A percentile compares a stretch with the other conserved stretches of the same genome.
Evolutionary conservation across 2,888 invertebrate species (phyloP).

Genomic region (Agelastica alni): DNA sequence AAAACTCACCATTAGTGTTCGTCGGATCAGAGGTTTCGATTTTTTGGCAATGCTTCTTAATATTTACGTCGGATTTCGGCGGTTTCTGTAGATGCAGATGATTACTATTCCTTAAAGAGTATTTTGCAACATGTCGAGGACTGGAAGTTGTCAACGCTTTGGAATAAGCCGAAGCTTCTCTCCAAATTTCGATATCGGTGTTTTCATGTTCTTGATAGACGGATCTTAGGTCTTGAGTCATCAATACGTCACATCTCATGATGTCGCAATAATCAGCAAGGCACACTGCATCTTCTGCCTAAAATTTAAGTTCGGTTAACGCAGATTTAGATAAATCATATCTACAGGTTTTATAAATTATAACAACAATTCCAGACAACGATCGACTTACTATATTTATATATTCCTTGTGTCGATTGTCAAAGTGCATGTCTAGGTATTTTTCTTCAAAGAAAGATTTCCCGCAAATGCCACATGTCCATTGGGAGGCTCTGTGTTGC

Average conservation of each 20-base stretch:
- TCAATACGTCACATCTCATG: constrained; percentile 89
- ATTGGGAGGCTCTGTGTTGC: constrained; percentile 83
- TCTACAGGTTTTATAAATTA: neutral
- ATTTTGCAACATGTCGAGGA: constrained; percentile 54
- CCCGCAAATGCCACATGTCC: constrained; percentile 90
- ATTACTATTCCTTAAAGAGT: constrained; percentile 48
- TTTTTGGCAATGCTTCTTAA: constrained; percentile 50
- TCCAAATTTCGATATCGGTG: constrained; percentile 85
- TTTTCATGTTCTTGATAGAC: constrained; percentile 69
- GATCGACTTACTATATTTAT: constrained; percentile 71
- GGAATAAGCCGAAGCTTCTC: constrained; percentile 72
- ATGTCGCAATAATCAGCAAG: constrained; percentile 95
- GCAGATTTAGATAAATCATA: neutral
- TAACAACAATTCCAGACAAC: neutral
- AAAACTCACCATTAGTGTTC: constrained; percentile 38
- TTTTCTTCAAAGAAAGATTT: constrained; percentile 90
- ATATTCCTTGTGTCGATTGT: constrained; percentile 82
- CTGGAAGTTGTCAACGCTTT: constrained; percentile 62
- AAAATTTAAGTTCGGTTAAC: constrained; percentile 30
- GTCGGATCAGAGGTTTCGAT: constrained; percentile 46
- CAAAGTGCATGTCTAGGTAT: constrained; percentile 86
- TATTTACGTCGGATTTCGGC: constrained; percentile 23
- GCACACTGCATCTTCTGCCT: constrained; percentile 92
- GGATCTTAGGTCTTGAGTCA: constrained; percentile 71
- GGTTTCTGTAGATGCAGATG: constrained; percentile 41